These are phyloP conservation scores for Tauraco hartlaubi DNA, from an alignment of 2,797 vertebrate species.

Conservation along the genomic window DNA sequence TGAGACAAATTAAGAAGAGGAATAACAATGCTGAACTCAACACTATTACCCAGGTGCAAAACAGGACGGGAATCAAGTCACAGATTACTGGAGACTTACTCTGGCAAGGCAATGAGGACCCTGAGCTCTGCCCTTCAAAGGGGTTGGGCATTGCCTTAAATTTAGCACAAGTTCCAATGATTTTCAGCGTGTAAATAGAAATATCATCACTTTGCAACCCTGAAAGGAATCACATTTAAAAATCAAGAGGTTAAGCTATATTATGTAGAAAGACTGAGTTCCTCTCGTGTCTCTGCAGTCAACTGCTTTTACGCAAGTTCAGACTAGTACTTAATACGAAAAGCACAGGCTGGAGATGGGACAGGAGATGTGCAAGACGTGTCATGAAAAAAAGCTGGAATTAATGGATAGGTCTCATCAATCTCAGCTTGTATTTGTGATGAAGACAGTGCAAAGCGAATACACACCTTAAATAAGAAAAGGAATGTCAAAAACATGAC, in stretches of 20 bases:
- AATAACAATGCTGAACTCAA: neutral
- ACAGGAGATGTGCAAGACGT: neutral
- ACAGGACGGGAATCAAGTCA: neutral
- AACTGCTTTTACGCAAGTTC: neutral
- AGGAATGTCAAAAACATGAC: slow-evolving; percentile 36
- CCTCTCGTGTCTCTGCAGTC: neutral
- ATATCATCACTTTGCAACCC: neutral
- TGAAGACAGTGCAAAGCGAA: slow-evolving; percentile 67
- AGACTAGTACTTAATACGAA: slow-evolving; percentile 9
- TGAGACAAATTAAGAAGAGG: neutral
- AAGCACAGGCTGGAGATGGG: neutral
- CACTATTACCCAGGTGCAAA: neutral
- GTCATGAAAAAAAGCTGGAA: neutral
- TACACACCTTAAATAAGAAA: slow-evolving; percentile 45
- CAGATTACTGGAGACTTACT: neutral
- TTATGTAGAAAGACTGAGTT: neutral
- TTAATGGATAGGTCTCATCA: slow-evolving; percentile 46
- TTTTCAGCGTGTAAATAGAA: neutral
- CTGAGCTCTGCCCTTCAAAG: neutral
- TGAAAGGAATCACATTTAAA: neutral
- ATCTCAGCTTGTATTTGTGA: slow-evolving; percentile 49
- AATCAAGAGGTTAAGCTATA: neutral
- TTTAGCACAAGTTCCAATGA: neutral
- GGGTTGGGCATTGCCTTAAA: neutral
- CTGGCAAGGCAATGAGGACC: neutral